These are phyloP conservation scores for Oreochromis mossambicus DNA, from an alignment of 2,797 vertebrate species.

Conservation along the genomic window DNA sequence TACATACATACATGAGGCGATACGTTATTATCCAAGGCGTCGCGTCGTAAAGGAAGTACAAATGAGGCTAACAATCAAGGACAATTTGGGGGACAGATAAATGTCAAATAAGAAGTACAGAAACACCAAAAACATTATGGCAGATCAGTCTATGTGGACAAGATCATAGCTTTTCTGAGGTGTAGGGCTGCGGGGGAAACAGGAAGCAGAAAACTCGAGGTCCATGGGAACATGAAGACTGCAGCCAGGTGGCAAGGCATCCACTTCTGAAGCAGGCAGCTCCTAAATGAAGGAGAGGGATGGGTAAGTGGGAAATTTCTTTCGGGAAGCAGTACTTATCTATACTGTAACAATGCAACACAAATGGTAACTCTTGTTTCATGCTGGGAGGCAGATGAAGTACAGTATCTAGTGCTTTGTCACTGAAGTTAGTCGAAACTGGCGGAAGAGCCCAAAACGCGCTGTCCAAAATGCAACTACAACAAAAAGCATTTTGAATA, in stretches of 20 bases:
- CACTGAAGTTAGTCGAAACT: not conserved
- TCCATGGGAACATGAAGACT: slow-evolving; percentile 74
- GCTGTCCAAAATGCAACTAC: no score
- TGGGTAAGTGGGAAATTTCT: not conserved
- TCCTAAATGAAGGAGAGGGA: slow-evolving; percentile 41
- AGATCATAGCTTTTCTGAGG: slow-evolving; percentile 44
- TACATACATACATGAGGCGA: not conserved
- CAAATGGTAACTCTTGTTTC: not conserved
- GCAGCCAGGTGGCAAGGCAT: slow-evolving; percentile 47
- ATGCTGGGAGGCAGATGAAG: not conserved
- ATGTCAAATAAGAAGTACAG: not conserved
- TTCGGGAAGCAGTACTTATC: not conserved
- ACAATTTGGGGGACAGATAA: not conserved
- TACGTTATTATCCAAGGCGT: not conserved
- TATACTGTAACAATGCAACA: not conserved
- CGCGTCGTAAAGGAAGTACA: not conserved
- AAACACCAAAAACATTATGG: not conserved
- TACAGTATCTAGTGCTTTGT: not conserved
- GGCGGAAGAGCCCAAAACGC: not conserved
- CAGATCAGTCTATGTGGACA: slow-evolving; percentile 45
- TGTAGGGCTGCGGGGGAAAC: slow-evolving; percentile 46
- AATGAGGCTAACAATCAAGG: not conserved
- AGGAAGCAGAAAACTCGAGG: slow-evolving; percentile 62
- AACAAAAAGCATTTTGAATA: not conserved
- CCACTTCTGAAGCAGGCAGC: slow-evolving; percentile 19